phyloP scores from a whole-genome alignment of 1,140 invertebrate genomes.

The Chymomyza costata region DNA sequence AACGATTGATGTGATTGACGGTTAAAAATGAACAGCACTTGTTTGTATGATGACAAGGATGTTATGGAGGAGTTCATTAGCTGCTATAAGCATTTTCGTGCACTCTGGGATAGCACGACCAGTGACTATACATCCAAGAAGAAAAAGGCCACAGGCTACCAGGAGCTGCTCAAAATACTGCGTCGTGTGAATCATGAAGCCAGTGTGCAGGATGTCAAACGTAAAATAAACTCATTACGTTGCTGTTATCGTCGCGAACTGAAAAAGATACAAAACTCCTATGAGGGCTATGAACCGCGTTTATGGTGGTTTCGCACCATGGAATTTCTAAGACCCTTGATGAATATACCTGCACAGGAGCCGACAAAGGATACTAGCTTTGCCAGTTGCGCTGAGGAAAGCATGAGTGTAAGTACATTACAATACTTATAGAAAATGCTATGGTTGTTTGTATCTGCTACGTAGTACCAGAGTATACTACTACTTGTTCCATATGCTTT shows the following conservation, averaged over 20 bases:
- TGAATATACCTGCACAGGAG: slow-evolving; percentile 22
- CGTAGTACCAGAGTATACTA: too few relatives aligned
- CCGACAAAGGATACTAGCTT: too few relatives aligned
- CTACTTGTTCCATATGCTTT: too few relatives aligned
- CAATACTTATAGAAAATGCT: too few relatives aligned
- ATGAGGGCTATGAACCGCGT: slow-evolving; percentile 37
- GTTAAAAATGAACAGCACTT: slow-evolving; percentile 20
- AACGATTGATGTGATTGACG: not conserved
- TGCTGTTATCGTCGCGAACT: slow-evolving; percentile 52
- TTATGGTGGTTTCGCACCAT: slow-evolving; percentile 55
- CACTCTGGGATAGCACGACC: slow-evolving; percentile 44
- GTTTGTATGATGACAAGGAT: slow-evolving; percentile 50
- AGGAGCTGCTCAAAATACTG: slow-evolving; percentile 45
- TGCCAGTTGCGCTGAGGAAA: slow-evolving; percentile 1
- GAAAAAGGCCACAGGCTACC: slow-evolving; percentile 48
- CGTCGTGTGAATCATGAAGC: slow-evolving; percentile 35
- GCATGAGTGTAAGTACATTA: too few relatives aligned
- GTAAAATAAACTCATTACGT: slow-evolving; percentile 53
- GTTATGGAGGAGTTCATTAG: slow-evolving; percentile 57
- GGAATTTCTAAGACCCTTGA: slow-evolving; percentile 50
- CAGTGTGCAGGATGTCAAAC: slow-evolving; percentile 41
- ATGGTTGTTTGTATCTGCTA: too few relatives aligned
- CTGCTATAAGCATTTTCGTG: slow-evolving; percentile 46
- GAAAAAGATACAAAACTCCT: slow-evolving; percentile 37
- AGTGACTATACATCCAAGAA: slow-evolving; percentile 48